Base-by-base conservation (phyloP, 2,797 vertebrate species). In the Bradypus variegatus region DNA sequence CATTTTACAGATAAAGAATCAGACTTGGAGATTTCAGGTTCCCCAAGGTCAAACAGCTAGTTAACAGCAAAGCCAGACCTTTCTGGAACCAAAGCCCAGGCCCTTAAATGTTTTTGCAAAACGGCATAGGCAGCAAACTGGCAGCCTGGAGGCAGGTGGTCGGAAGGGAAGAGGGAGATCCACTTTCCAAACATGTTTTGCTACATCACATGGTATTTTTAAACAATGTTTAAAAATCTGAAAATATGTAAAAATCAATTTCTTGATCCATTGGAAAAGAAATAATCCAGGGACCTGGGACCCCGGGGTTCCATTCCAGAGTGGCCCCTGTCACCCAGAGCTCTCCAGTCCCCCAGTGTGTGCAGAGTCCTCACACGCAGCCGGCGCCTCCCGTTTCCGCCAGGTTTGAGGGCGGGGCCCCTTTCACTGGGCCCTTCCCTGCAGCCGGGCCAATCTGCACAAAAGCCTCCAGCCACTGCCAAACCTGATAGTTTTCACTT, bases 171-270 rank as follows among this genome's bases (percentile, higher is more conserved):
- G 9, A 60, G 19, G 33, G 23, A 50, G 29, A 69, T 27, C n/a
- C 85, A 77, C 27, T 67, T 92, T 93, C 65, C 77, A 73, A 86
- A 85, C 12, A 12, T 62, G 29, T 83, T 79, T 85, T 88, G 27
- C 89, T 41, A 75, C 41, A 50, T 83, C 92, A 82, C 70, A 31
- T 73, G 82, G 41, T 16, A 25, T 82, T 91, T 86, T 21, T 9
- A 18, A 90, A 64, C 77, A 60, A 9, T 60, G 73, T 88, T 69
- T 76, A 91, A 89, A 93, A 91, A 76, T 87, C 77, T 95, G 85
- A 41, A 73, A 92, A 50, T 48, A 79, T n/a, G 36, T 69, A 88
- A 94, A 86, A 41, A 27, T 33, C 25, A 36, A 27, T 69, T 60
- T 88, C 65, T 62, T 14, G 27, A 83, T 90, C 70, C 29, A 78